phyloP scores from a whole-genome alignment of 1,140 invertebrate genomes.

The Penaeus vannamei region DNA sequence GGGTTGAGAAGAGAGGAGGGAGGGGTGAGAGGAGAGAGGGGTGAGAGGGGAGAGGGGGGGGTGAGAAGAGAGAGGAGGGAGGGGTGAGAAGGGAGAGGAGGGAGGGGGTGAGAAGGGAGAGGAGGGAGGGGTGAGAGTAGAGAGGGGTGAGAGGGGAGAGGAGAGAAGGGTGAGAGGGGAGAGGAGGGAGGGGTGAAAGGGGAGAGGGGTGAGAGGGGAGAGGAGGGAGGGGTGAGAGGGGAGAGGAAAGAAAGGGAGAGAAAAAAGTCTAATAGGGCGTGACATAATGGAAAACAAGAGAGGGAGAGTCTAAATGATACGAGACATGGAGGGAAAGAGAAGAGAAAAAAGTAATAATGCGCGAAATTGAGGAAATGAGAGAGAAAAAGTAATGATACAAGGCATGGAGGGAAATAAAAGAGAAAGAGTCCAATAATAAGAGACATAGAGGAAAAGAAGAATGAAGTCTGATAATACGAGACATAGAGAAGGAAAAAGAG shows the following conservation, averaged over 20 bases:
- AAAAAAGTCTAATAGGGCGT: not conserved
- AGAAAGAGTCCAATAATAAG: no score
- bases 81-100: not conserved
- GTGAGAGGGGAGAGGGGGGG: not conserved
- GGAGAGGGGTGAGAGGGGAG: not conserved
- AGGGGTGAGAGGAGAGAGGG: not conserved
- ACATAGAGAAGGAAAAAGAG: no score
- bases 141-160: not conserved
- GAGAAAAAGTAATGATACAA: slow-evolving; percentile 3
- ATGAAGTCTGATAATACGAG: no score
- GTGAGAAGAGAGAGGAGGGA: not conserved
- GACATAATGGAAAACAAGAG: not conserved
- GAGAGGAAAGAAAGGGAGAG: not conserved
- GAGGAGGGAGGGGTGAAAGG: not conserved
- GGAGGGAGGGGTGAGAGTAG: not conserved
- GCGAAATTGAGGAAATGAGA: not conserved
- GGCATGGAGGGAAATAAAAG: not conserved
- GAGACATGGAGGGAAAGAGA: slow-evolving; percentile 23
- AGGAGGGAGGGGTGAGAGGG: not conserved
- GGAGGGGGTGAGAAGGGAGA: slow-evolving; percentile 4
- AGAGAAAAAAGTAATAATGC: not conserved
- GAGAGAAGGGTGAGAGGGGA: not conserved
- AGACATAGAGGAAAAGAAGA: no score
- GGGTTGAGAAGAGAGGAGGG: not conserved
- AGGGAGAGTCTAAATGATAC: not conserved